These are phyloP conservation scores for Numida meleagris DNA, from an alignment of 2,113 vertebrate species.

Conservation along the genomic window DNA sequence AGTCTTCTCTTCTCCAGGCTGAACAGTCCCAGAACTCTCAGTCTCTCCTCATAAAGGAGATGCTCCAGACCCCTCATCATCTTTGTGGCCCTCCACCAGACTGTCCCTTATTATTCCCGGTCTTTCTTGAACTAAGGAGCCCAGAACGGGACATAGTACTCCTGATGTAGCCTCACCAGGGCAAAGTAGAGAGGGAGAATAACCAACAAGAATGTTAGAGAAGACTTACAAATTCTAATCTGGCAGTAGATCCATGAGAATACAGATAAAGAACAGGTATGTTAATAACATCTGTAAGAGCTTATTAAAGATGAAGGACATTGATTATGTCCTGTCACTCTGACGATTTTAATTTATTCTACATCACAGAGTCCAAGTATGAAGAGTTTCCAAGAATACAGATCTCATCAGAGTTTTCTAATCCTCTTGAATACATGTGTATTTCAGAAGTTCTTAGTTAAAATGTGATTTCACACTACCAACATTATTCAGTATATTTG, in stretches of 20 bases:
- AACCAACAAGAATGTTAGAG: not conserved
- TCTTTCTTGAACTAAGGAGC: no score
- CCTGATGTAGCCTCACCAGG: no score
- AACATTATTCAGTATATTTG: not conserved
- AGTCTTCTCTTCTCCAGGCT: no score
- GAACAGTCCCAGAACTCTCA: no score
- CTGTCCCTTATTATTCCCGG: no score
- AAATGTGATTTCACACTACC: not conserved
- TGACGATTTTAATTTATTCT: not conserved
- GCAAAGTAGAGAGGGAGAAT: no score
- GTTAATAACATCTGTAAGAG: not conserved
- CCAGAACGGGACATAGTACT: no score
- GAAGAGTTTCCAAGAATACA: not conserved
- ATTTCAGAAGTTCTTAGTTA: not conserved
- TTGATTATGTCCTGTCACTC: not conserved
- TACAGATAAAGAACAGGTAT: not conserved
- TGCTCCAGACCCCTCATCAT: no score
- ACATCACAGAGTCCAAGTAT: not conserved
- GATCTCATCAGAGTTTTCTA: not conserved
- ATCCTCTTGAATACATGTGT: not conserved
- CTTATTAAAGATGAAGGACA: not conserved
- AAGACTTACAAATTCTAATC: not conserved
- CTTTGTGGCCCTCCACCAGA: no score
- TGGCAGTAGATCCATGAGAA: not conserved
- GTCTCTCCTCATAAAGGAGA: no score